These are phyloP conservation scores for Trichacis sp. DNA, from an alignment of 2,888 invertebrate genomes.

Conservation along the genomic window DNA sequence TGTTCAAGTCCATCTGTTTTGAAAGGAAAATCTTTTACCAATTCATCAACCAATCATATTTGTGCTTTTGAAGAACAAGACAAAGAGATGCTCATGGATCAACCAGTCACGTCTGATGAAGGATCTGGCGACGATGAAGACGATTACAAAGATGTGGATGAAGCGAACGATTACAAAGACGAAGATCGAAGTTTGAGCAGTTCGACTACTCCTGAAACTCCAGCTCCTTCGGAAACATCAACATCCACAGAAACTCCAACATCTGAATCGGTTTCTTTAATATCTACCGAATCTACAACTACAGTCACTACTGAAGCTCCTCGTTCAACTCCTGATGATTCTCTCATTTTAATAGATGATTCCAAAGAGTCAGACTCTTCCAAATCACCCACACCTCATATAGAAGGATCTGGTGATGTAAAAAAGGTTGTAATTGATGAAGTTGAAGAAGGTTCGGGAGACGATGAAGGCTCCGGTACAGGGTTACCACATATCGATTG, in stretches of 20 bases:
- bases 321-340: not conserved
- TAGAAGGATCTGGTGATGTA: constrained; percentile 63
- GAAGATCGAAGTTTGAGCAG: not conserved
- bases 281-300: constrained; percentile 14
- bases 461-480: constrained; percentile 55
- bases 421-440: constrained; percentile 44
- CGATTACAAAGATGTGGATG: constrained; percentile 5
- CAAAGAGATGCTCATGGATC: constrained; percentile 72
- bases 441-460: constrained; percentile 68
- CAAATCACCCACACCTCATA: not conserved
- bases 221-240: not conserved
- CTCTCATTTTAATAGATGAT: not conserved
- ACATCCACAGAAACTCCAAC: not conserved
- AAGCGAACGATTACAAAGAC: not conserved
- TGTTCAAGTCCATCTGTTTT: constrained; percentile 73
- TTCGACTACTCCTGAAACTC: constrained; percentile 15
- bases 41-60: constrained; percentile 67
- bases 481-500: constrained; percentile 51
- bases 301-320: constrained; percentile 20
- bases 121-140: constrained; percentile 45
- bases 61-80: constrained; percentile 60
- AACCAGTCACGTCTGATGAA: constrained; percentile 69
- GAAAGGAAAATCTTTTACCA: constrained; percentile 72
- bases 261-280: constrained; percentile 1
- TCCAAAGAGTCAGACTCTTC: not conserved